These are phyloP conservation scores for Megaustenia siamemsis DNA, from an alignment of 2,888 invertebrate species.

Conservation along the genomic window DNA sequence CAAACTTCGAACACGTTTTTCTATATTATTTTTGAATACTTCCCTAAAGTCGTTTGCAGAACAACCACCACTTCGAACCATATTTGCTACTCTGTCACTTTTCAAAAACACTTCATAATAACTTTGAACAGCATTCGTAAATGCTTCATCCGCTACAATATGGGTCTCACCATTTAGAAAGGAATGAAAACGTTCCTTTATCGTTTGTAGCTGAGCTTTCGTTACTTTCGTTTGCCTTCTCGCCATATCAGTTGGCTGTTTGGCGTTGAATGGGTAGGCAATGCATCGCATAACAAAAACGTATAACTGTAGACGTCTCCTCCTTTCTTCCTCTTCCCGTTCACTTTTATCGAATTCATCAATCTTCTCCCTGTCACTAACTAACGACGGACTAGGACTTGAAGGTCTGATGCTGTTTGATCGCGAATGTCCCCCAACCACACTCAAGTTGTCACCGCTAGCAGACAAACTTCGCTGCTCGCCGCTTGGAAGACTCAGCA, in stretches of 20 bases:
- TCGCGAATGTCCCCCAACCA: constrained; percentile 72
- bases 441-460: constrained; percentile 78
- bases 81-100: constrained; percentile 95
- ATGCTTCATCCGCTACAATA: constrained; percentile 85
- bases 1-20: constrained; percentile 97
- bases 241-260: constrained; percentile 99
- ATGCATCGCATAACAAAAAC: constrained; percentile 98
- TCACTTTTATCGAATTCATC: constrained; percentile 90
- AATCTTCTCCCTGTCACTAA: constrained; percentile 87
- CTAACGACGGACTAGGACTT: constrained; percentile 94
- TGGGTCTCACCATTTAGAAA: constrained; percentile 97
- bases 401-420: constrained; percentile 87
- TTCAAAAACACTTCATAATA: constrained; percentile 91
- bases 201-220: constrained; percentile 95
- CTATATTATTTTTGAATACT: constrained; percentile 98
- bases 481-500: constrained; percentile 77
- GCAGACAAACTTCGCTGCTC: constrained; percentile 79
- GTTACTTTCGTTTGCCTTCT: constrained; percentile 96
- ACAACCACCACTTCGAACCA: constrained; percentile 98
- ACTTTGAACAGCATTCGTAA: constrained; percentile 98
- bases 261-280: constrained; percentile 99
- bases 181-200: constrained; percentile 95
- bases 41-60: constrained; percentile 99
- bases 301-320: constrained; percentile 95
- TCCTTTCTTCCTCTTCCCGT: constrained; percentile 96